phyloP scores from a whole-genome alignment of 2,113 vertebrate species.

The Boulengeromyrus knoepffleri region DNA sequence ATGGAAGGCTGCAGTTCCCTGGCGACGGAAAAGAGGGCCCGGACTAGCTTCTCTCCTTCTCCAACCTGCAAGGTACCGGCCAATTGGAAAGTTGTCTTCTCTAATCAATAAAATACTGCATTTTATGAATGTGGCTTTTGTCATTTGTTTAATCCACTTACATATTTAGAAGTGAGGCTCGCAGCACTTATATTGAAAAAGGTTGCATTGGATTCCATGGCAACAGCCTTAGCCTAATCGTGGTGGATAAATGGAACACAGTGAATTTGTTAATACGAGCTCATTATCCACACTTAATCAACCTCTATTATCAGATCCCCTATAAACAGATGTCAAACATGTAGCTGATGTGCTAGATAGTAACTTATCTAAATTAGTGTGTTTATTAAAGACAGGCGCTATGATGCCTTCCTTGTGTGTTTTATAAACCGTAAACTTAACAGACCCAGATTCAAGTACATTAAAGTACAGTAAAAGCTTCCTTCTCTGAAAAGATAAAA shows the following conservation, averaged over 20 bases:
- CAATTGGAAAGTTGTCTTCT: background rate
- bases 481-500: background rate
- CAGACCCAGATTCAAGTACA: background rate
- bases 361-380: background rate
- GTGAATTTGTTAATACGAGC: background rate
- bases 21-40: conserved; percentile 91
- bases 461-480: background rate
- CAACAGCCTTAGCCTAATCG: conserved; percentile 88
- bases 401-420: background rate
- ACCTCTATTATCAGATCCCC: background rate
- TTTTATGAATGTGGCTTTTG: background rate
- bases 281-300: background rate
- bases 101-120: background rate
- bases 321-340: background rate
- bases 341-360: background rate
- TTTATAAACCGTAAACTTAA: background rate
- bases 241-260: background rate
- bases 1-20: conserved; percentile 93
- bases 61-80: conserved; percentile 67
- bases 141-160: conserved; percentile 56
- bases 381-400: background rate
- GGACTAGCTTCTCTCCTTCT: conserved; percentile 92
- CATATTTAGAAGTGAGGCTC: conserved; percentile 96
- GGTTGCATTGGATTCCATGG: conserved; percentile 89
- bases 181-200: conserved; percentile 98